A percentile compares a stretch with the other conserved stretches of the same genome.
Evolutionary conservation across 2,888 invertebrate genomes (phyloP).

Genomic region (Cataglyphis cursor): DNA sequence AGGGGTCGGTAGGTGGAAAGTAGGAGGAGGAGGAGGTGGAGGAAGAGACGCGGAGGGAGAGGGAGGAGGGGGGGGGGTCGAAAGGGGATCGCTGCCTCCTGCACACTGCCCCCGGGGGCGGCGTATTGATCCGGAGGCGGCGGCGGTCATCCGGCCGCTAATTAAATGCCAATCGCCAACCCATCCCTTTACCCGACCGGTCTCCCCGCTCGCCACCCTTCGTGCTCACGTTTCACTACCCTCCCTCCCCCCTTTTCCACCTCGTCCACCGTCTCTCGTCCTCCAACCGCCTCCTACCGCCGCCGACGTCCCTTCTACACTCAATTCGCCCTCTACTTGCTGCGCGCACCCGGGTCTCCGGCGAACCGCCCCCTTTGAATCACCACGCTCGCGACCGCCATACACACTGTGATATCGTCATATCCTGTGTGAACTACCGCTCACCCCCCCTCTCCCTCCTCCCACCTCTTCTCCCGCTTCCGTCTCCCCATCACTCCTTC

Average conservation of each 20-base stretch:
- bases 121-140: conserved; percentile 87
- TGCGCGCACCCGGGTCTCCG: conserved; percentile 75
- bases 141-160: conserved; percentile 86
- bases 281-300: conserved; percentile 58
- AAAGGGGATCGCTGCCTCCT: conserved; percentile 83
- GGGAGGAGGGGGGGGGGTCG: conserved; percentile 68
- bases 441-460: neutral
- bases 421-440: conserved; percentile 64
- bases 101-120: conserved; percentile 85
- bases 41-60: conserved; percentile 57
- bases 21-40: conserved; percentile 69
- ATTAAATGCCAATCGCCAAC: conserved; percentile 87
- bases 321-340: conserved; percentile 82
- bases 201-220: conserved; percentile 69
- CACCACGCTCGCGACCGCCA: conserved; percentile 54
- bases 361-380: conserved; percentile 80
- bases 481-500: neutral
- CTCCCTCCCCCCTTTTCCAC: conserved; percentile 13
- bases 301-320: conserved; percentile 76
- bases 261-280: conserved; percentile 62
- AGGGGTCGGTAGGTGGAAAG: conserved; percentile 65
- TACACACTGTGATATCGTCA: conserved; percentile 64
- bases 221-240: conserved; percentile 64
- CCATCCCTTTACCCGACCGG: conserved; percentile 77
- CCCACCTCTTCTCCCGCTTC: neutral